Evolutionary conservation across 53 echinoderm and acorn worm species (phyloP).

Genomic region (Pentamera pediparva): DNA sequence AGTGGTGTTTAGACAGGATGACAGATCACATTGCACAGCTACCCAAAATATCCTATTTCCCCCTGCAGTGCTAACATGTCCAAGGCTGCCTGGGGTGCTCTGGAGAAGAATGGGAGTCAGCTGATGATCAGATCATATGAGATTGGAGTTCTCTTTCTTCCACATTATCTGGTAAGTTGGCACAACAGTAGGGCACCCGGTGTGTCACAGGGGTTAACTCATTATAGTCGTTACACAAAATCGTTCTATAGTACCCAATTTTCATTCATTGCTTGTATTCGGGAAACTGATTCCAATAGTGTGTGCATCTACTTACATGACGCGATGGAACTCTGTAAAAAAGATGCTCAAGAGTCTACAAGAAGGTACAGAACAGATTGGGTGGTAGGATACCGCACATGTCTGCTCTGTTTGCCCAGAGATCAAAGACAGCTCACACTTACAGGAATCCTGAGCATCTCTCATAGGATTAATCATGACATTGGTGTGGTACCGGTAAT

Average conservation of each 20-base stretch:
- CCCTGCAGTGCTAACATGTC: conserved; percentile 83
- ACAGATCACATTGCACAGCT: too few relatives aligned
- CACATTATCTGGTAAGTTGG: conserved; percentile 66
- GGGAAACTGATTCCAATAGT: too few relatives aligned
- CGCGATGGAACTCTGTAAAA: too few relatives aligned
- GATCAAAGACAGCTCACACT: too few relatives aligned
- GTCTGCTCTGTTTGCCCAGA: background rate
- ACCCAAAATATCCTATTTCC: too few relatives aligned
- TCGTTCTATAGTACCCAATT: background rate
- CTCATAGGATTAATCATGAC: too few relatives aligned
- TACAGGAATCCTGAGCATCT: too few relatives aligned
- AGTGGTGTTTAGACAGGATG: too few relatives aligned
- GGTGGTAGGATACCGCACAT: background rate
- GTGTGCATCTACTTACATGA: too few relatives aligned
- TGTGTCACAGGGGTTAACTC: too few relatives aligned
- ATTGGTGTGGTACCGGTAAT: too few relatives aligned
- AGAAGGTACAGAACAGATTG: background rate
- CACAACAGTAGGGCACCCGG: background rate
- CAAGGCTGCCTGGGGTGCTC: conserved; percentile 92
- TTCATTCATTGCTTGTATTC: background rate
- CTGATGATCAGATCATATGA: conserved; percentile 97
- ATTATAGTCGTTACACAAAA: too few relatives aligned
- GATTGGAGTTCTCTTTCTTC: conserved; percentile 86
- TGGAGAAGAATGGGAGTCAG: conserved; percentile 87
- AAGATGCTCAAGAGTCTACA: background rate